Evolutionary conservation across 2,113 vertebrate genomes (phyloP), one percentile per base, ranked within the genome.

Genomic region (Pristiophorus japonicus): DNA sequence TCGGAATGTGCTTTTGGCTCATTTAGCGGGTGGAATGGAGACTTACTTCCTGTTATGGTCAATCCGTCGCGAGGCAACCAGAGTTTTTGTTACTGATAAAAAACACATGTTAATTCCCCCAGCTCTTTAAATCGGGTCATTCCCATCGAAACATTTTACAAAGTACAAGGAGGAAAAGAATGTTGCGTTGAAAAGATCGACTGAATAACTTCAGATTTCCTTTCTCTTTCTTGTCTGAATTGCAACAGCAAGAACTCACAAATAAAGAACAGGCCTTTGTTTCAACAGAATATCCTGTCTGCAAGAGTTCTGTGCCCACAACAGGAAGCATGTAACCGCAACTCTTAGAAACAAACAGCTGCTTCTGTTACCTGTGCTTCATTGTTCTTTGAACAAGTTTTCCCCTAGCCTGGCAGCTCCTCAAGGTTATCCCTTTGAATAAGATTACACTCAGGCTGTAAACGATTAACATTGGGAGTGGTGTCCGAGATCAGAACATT

Each of bases 81-180:
- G 88, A 65, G 5, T 22, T 20, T 63, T 65, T 63, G 59, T 63
- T 92, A 38, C 88, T 90, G 55, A 27, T 51, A 92, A 65, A 63
- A 88, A 88, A 59, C 47, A 92, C 16, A 38, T 38, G 59, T 38
- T 38, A 65, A 38, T 55, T 55, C 4, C 55, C 6, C 38, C 59
- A 92, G 34, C 34, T 92, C 88, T 38, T 92, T 92, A 65, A 92
- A 92, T 22, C 22, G 59, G 88, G n/a, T 92, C 59, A 22, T 63
- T 63, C 59, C 88, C 34, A 92, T 18, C 22, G 34, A 92, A 92
- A 92, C 34, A 92, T 34, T 59, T 92, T 6, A 65, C 88, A 92
- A 12, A 87, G 42, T 27, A 51, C 10, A 27, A 51, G 27, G 22
- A 18, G n/a, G 73, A 2, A 38, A 84, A 22, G 7, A 20, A 22